phyloP scores from a whole-genome alignment of 1,140 invertebrate genomes.

The Trachymyrmex septentrionalis region DNA sequence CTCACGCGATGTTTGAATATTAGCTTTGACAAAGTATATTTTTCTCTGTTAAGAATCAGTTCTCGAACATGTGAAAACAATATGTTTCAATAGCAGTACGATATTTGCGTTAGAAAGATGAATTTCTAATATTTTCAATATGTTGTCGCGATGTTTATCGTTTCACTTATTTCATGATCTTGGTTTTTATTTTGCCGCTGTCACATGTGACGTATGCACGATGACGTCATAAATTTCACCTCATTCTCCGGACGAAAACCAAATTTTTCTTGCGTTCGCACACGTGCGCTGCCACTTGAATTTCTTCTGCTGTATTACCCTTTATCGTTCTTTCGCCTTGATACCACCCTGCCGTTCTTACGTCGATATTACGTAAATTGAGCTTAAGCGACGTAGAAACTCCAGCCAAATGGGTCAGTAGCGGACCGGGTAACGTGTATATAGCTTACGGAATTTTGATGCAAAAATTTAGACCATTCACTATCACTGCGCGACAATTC shows the following conservation, averaged over 20 bases:
- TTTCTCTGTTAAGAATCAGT: neutral
- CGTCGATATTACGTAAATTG: constrained; percentile 78
- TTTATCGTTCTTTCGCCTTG: constrained; percentile 36
- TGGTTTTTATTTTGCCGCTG: constrained; percentile 12
- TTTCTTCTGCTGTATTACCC: constrained; percentile 4
- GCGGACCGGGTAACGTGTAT: constrained; percentile 23
- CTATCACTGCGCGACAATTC: constrained; percentile 15
- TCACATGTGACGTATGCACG: constrained; percentile 26
- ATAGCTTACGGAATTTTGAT: constrained; percentile 52
- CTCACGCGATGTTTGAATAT: neutral
- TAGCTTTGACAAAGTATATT: neutral
- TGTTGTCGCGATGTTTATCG: neutral
- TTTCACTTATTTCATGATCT: neutral
- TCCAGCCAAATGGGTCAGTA: constrained; percentile 75
- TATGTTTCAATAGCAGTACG: neutral
- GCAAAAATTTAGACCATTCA: constrained; percentile 10
- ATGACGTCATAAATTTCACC: constrained; percentile 26
- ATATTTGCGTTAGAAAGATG: neutral
- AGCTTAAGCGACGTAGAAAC: constrained; percentile 73
- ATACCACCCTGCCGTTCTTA: constrained; percentile 54
- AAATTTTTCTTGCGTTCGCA: constrained; percentile 53
- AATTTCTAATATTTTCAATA: constrained; percentile 15
- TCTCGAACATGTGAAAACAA: neutral
- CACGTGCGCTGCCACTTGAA: constrained; percentile 29
- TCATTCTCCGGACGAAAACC: neutral